Conservation (phyloP, 2,113 vertebrate species). For the Leptobrachium leishanense region DNA sequence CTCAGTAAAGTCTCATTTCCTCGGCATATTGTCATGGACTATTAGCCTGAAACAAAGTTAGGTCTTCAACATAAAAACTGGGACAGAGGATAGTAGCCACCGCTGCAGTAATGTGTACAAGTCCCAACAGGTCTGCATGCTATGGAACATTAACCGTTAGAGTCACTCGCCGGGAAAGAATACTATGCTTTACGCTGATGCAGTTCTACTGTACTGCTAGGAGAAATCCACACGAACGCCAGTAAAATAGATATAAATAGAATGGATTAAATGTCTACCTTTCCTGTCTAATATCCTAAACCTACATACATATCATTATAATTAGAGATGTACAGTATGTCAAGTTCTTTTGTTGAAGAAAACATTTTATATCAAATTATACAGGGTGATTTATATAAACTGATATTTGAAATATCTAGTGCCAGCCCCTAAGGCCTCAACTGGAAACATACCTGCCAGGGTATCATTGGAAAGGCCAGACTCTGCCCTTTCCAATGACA, state of each 20-base stretch:
- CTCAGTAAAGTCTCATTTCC: conserved; percentile 49
- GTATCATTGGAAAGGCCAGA: too few species aligned
- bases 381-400: too few species aligned
- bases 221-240: conserved; percentile 20
- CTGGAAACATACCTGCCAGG: too few species aligned
- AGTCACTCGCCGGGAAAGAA: conserved; percentile 41
- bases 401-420: too few species aligned
- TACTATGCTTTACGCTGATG: conserved; percentile 41
- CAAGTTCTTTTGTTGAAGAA: too few species aligned
- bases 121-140: conserved; percentile 43
- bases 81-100: conserved; percentile 29
- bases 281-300: too few species aligned
- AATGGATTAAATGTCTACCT: too few species aligned
- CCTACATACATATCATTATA: too few species aligned
- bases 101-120: conserved; percentile 37
- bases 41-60: conserved; percentile 50
- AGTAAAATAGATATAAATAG: background rate
- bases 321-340: too few species aligned
- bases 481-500: too few species aligned
- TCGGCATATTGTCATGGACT: conserved; percentile 45
- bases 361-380: too few species aligned
- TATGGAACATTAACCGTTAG: conserved; percentile 48
- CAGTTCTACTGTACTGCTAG: conserved; percentile 35
- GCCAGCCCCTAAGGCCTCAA: too few species aligned
- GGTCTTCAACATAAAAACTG: conserved; percentile 44